These are phyloP conservation scores for Nemotelus pantherinus DNA, from an alignment of 2,888 invertebrate genomes.

Conservation along the genomic window DNA sequence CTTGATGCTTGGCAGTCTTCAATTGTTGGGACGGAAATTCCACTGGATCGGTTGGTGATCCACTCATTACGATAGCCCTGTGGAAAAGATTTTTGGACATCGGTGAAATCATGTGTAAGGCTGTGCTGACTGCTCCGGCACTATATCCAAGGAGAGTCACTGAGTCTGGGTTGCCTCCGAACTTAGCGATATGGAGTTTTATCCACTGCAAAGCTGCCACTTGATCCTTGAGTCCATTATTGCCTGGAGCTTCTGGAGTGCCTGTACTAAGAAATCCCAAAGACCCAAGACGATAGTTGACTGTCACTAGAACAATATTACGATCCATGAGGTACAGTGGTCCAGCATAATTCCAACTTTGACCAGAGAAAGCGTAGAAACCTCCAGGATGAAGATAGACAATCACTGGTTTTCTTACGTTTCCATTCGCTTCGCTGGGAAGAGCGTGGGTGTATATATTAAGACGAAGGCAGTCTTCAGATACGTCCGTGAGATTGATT, in stretches of 20 bases:
- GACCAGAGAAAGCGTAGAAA: constrained; percentile 69
- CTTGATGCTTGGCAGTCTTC: constrained; percentile 71
- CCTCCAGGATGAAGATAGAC: constrained; percentile 75
- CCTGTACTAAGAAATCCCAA: constrained; percentile 73
- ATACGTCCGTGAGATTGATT: constrained; percentile 56
- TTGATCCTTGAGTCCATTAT: constrained; percentile 77
- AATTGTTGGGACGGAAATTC: constrained; percentile 67
- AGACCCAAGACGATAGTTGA: constrained; percentile 70
- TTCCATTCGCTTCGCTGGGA: constrained; percentile 53
- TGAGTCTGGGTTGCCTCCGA: constrained; percentile 73
- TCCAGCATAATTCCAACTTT: constrained; percentile 64
- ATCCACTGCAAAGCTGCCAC: constrained; percentile 74
- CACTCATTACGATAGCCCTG: constrained; percentile 75
- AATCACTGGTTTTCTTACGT: constrained; percentile 67
- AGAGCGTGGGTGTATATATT: constrained; percentile 67
- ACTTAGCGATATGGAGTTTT: constrained; percentile 70
- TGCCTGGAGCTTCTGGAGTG: constrained; percentile 73
- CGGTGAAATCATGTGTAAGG: constrained; percentile 71
- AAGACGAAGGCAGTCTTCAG: constrained; percentile 70
- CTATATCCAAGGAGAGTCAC: constrained; percentile 74
- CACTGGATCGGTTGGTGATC: constrained; percentile 67
- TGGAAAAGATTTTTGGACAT: constrained; percentile 77
- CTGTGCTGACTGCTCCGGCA: constrained; percentile 66
- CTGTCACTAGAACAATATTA: constrained; percentile 68
- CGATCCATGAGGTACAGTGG: constrained; percentile 72